Evolutionary conservation across 2,888 invertebrate species (phyloP), one percentile per base, ranked within the genome.

Genomic region (Homarus gammarus): DNA sequence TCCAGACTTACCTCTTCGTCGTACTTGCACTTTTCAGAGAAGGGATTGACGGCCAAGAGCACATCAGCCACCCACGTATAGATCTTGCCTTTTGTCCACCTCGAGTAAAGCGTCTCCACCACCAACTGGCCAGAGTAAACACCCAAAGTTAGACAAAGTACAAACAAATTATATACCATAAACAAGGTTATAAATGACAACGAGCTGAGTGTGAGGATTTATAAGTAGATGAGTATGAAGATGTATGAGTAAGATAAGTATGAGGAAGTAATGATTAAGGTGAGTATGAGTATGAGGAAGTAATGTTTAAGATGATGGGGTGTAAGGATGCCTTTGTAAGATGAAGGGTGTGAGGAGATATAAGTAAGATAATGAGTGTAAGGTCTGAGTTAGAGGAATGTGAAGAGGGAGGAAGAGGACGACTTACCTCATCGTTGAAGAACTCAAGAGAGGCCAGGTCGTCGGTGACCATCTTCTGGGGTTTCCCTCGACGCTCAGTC

Each of bases 371-470:
- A n/a, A n/a, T n/a, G n/a, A n/a, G 31, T 15, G 5, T 15, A 31
- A 36, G 70, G 36, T 70, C 31, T n/a, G 8, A 0, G 31, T 31
- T 18, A 68, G n/a, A 27, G 33, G n/a, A 27, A 68, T 2, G 68
- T 40, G 73, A 2, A 27, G 40, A 18, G 27, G 79, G 33, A n/a
- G 18, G 36, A 79, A 31, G 15, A 44, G 27, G 10, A 27, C 1
- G 93, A 77, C 97, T 95, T 78, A 94, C 94, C 84, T 96, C 96
- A 93, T 97, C 97, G n/a, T 95, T 95, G 5, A 97, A 94, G 88
- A 95, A 94, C 91, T 97, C 96, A 77, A 98, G 94, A 3, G 96
- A 96, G 0, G 97, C 97, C 91, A 98, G 94, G 94, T 98, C 97
- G 94, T 98, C 98, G 0, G 96, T 96, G 93, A 96, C 95, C 96